phyloP scores from a whole-genome alignment of 1,140 invertebrate genomes.

The Ooceraea biroi region DNA sequence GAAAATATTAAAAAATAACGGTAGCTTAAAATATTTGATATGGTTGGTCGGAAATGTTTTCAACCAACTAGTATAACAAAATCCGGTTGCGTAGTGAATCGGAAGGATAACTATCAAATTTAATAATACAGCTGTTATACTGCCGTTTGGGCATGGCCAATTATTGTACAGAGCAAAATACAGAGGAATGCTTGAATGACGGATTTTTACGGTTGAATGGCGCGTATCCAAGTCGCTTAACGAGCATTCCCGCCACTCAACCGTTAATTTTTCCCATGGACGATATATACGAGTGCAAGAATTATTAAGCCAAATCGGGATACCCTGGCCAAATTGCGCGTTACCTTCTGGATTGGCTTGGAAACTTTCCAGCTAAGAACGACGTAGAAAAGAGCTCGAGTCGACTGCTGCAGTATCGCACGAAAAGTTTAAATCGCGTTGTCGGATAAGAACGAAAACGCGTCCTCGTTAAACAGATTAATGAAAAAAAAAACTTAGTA shows the following conservation, averaged over 20 bases:
- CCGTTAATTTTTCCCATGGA: slow-evolving; percentile 24
- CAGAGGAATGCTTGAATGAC: slow-evolving; percentile 27
- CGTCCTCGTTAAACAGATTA: slow-evolving; percentile 79
- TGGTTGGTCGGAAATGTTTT: too few relatives aligned
- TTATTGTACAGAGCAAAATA: slow-evolving; percentile 44
- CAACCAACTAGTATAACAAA: slow-evolving; percentile 13
- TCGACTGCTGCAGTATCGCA: slow-evolving; percentile 36
- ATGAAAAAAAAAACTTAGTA: slow-evolving; percentile 79
- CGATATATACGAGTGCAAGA: slow-evolving; percentile 7
- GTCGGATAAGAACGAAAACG: slow-evolving; percentile 74
- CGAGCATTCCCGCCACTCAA: slow-evolving; percentile 33
- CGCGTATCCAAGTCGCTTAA: slow-evolving; percentile 46
- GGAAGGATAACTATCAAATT: slow-evolving; percentile 45
- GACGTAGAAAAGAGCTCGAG: slow-evolving; percentile 22
- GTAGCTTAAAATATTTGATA: slow-evolving; percentile 29
- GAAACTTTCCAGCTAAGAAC: slow-evolving; percentile 43
- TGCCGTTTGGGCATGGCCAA: slow-evolving; percentile 45
- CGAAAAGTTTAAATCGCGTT: slow-evolving; percentile 71
- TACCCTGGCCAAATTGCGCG: slow-evolving; percentile 34
- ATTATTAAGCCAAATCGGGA: slow-evolving; percentile 41
- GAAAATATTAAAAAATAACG: slow-evolving; percentile 23
- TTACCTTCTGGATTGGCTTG: slow-evolving; percentile 26
- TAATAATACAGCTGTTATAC: slow-evolving; percentile 39
- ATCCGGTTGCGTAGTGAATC: slow-evolving; percentile 60
- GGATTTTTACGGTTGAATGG: slow-evolving; percentile 45